A percentile compares a stretch with the other conserved stretches of the same genome.
Conservation (phyloP, 1,140 invertebrate genomes). For the Homarus americanus region DNA sequence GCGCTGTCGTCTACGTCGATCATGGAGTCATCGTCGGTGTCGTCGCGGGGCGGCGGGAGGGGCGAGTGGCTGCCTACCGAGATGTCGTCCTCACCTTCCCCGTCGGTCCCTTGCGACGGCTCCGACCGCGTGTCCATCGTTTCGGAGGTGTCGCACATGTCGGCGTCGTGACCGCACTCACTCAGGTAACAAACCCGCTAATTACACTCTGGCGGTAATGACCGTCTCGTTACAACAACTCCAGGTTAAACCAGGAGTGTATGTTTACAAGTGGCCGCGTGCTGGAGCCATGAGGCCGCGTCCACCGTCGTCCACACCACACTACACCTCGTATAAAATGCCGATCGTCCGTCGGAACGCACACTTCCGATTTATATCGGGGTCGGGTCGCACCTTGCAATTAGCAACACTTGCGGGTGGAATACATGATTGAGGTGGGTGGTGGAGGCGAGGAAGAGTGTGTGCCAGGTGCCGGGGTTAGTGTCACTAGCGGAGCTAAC, state of each 20-base stretch:
- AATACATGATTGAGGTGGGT: conserved; percentile 52
- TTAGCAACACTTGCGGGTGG: conserved; percentile 49
- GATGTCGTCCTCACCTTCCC: conserved; percentile 64
- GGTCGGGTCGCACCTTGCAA: conserved; percentile 47
- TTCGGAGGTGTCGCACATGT: conserved; percentile 55
- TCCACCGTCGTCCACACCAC: background rate
- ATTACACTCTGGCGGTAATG: conserved; percentile 22
- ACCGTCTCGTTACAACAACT: conserved; percentile 8
- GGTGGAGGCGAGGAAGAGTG: background rate
- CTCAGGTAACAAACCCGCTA: conserved; percentile 3
- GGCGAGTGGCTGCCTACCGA: conserved; percentile 69
- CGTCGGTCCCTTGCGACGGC: conserved; percentile 54
- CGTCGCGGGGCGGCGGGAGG: conserved; percentile 33
- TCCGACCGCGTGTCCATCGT: conserved; percentile 48
- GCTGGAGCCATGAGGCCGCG: conserved; percentile 7
- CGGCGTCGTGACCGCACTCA: background rate
- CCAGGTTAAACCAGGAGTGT: background rate
- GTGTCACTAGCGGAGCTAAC: conserved; percentile 46
- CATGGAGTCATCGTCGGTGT: conserved; percentile 57
- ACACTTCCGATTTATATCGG: conserved; percentile 44
- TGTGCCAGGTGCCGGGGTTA: conserved; percentile 4
- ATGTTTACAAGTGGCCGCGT: background rate
- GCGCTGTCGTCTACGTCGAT: conserved; percentile 58
- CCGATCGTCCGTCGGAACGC: conserved; percentile 30
- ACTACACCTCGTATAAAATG: background rate